phyloP scores from a whole-genome alignment of 2,888 invertebrate species.

The Hirtodrosophila duncani region DNA sequence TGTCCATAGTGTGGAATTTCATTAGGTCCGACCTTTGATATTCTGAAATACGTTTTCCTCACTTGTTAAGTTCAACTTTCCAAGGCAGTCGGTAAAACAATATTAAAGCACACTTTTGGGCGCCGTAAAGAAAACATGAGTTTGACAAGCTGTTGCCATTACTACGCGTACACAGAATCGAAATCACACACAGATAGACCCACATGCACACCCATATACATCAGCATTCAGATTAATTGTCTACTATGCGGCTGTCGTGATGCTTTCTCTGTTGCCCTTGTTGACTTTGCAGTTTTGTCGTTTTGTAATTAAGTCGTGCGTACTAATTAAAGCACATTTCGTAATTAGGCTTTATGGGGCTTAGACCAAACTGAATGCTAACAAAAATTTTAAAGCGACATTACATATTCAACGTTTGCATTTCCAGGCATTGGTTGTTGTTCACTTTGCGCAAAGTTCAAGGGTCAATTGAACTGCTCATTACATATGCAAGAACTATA shows the following conservation, averaged over 20 bases:
- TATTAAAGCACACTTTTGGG: conserved; percentile 35
- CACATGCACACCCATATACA: conserved; percentile 1
- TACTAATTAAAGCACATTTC: conserved; percentile 55
- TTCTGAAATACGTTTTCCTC: not conserved
- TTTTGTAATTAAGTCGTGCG: conserved; percentile 57
- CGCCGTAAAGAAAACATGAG: conserved; percentile 23
- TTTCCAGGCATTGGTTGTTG: conserved; percentile 6
- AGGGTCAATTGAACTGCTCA: conserved; percentile 21
- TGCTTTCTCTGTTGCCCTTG: conserved; percentile 19
- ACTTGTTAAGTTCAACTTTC: not conserved
- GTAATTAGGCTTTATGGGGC: conserved; percentile 51
- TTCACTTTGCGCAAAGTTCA: conserved; percentile 45
- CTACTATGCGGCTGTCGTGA: conserved; percentile 9
- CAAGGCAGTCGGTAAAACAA: conserved; percentile 18
- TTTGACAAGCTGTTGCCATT: conserved; percentile 48
- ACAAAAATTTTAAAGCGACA: conserved; percentile 4
- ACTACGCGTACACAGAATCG: not conserved
- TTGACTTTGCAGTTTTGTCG: conserved; percentile 48
- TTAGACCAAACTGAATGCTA: not conserved
- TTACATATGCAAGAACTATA: conserved; percentile 35
- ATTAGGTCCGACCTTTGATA: too few relatives aligned
- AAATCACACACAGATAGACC: conserved; percentile 1
- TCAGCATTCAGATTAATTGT: conserved; percentile 27
- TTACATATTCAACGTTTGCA: not conserved
- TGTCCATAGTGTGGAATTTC: too few relatives aligned